Percentiles rank a stretch among this genome's conserved stretches.
phyloP scores from a whole-genome alignment of 92 coral and sea anemone genomes.

The Parazoanthus atlanticus region DNA sequence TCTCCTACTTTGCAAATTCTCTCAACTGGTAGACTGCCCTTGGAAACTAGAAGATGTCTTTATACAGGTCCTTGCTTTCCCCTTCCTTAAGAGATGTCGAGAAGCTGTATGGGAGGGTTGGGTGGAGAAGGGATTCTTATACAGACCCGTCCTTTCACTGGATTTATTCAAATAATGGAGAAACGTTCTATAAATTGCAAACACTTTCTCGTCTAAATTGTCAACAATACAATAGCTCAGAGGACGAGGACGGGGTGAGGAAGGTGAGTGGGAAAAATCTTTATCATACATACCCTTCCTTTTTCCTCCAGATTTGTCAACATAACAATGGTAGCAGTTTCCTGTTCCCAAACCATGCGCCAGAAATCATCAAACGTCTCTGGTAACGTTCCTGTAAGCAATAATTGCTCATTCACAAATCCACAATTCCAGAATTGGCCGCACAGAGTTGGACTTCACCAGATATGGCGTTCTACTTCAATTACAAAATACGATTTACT shows the following conservation, averaged over 20 bases:
- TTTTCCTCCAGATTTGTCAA: conserved; percentile 93
- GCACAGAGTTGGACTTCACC: too few species aligned
- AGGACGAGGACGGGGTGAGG: background rate
- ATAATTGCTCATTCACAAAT: background rate
- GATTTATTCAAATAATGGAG: background rate
- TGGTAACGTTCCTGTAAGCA: conserved; percentile 79
- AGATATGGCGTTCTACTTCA: too few species aligned
- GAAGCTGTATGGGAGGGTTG: background rate
- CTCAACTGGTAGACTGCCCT: too few species aligned
- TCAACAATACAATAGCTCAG: background rate
- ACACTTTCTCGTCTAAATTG: background rate
- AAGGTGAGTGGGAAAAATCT: background rate
- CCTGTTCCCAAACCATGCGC: conserved; percentile 99
- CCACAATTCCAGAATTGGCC: too few species aligned
- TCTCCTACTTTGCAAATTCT: background rate
- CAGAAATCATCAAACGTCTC: conserved; percentile 99
- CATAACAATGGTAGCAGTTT: conserved; percentile 88
- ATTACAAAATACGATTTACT: too few species aligned
- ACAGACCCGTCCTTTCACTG: background rate
- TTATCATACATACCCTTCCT: conserved; percentile 74
- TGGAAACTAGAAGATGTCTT: background rate
- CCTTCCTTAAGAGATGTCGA: background rate
- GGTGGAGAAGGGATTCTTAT: background rate
- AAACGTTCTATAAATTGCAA: too few species aligned
- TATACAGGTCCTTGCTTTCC: background rate